A percentile compares a stretch with the other conserved stretches of the same genome.
phyloP scores from a whole-genome alignment of 2,113 vertebrate genomes.

The Hemibagrus wyckioides region DNA sequence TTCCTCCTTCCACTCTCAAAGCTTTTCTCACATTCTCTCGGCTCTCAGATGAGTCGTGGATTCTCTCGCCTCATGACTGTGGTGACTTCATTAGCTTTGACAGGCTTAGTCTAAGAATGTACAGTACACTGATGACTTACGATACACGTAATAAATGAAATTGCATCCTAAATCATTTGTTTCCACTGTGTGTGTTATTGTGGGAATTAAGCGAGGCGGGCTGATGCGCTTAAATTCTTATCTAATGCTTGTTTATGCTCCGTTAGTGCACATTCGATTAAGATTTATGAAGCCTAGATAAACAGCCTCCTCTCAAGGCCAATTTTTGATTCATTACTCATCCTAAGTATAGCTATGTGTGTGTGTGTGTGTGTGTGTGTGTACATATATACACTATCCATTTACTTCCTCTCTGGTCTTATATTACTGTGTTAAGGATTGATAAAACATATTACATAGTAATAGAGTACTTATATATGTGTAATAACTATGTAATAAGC shows the following conservation, averaged over 20 bases:
- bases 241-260: conserved; percentile 63
- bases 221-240: conserved; percentile 56
- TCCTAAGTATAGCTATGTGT: conserved; percentile 7
- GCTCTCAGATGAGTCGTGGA: neutral
- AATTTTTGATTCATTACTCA: conserved; percentile 60
- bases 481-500: conserved; percentile 4
- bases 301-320: conserved; percentile 59
- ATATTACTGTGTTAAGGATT: neutral
- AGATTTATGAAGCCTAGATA: conserved; percentile 67
- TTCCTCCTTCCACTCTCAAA: neutral
- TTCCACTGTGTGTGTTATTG: conserved; percentile 47
- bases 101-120: conserved; percentile 50
- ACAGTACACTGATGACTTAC: conserved; percentile 26
- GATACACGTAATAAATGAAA: conserved; percentile 52
- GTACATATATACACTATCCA: neutral
- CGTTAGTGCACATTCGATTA: conserved; percentile 65
- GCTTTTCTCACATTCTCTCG: neutral
- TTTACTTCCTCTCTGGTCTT: neutral
- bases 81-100: conserved; percentile 52
- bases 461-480: neutral
- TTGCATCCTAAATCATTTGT: conserved; percentile 50
- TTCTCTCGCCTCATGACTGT: conserved; percentile 37
- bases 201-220: conserved; percentile 49
- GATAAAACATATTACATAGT: neutral
- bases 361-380: neutral